Evolutionary conservation across 2,888 invertebrate genomes (phyloP).

Genomic region (Dioctria linearis): DNA sequence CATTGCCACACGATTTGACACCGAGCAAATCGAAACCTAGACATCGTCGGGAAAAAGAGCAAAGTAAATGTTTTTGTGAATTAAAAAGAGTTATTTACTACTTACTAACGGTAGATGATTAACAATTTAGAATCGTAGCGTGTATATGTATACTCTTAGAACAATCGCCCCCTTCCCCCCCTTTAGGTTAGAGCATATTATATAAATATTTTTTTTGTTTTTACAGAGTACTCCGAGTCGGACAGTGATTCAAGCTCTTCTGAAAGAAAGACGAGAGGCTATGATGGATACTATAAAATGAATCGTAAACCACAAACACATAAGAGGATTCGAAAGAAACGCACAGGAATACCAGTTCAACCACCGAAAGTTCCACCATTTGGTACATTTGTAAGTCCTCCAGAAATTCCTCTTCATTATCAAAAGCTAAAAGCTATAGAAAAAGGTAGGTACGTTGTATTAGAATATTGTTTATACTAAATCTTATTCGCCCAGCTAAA

Average conservation of each 20-base stretch:
- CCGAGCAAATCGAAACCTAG: conserved; percentile 75
- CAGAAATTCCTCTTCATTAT: conserved; percentile 75
- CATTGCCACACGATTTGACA: conserved; percentile 78
- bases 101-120: conserved; percentile 47
- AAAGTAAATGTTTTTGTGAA: conserved; percentile 72
- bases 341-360: conserved; percentile 87
- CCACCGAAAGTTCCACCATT: conserved; percentile 85
- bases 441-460: conserved; percentile 65
- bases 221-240: conserved; percentile 86
- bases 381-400: conserved; percentile 78
- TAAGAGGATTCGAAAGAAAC: conserved; percentile 81
- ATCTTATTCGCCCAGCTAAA: conserved; percentile 59
- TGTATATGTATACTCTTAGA: conserved; percentile 5
- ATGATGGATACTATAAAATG: conserved; percentile 77
- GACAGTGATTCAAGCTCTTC: conserved; percentile 82
- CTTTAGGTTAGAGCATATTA: no score
- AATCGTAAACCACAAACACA: conserved; percentile 80
- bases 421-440: conserved; percentile 70
- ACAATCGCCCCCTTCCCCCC: background rate
- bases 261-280: conserved; percentile 74
- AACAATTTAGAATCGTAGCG: conserved; percentile 42
- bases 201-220: conserved; percentile 1
- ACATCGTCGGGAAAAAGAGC: conserved; percentile 78
- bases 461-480: conserved; percentile 56
- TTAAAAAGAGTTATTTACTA: conserved; percentile 41